Base-by-base conservation (phyloP, 1,140 invertebrate genomes). In the Drusus annulatus region DNA sequence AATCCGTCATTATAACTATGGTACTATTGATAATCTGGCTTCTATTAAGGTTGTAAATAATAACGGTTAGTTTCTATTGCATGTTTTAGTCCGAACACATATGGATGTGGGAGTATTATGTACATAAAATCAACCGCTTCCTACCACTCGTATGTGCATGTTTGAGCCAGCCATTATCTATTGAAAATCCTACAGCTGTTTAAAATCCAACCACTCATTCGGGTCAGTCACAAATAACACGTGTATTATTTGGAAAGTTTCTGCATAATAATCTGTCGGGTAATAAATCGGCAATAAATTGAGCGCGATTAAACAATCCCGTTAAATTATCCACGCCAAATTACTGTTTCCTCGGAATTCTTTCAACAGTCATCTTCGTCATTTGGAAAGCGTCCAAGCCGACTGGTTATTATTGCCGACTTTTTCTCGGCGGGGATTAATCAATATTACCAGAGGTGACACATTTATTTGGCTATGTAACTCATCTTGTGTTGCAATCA, bases 201-300 rank as follows among this genome's bases (percentile, higher is more conserved):
- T 65, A 28, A 65, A 28, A 25, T 36, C 15, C 31, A 15, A 36
- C 65, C 21, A 50, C 25, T 69, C 13, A 45, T 45, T 17, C 21
- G 28, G 65, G 65, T 69, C 65, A 69, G 17, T 69, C 45, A 19
- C 31, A 69, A 60, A 19, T 60, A 17, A 60, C 16, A 23, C 56
- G 56, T 13, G 17, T 60, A 60, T 28, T 45, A 45, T 45, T 17
- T n/a, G 62, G 62, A 65, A 45, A 45, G 36, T 45, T 45, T 45
- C 31, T 65, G 21, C 62, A 65, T 65, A 45, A 56, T 56, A 56
- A 56, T 69, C n/a, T 74, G 28, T 74, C n/a, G 13, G 21, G 50
- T 74, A 74, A 74, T 74, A 51, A 74, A 74, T 28, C 23, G 21
- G 50, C 56, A 54, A 56, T 74, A 74, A 74, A 74, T 74, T 74